Evolutionary conservation across 2,888 invertebrate species (phyloP).

Genomic region (Antheraea assamensis): DNA sequence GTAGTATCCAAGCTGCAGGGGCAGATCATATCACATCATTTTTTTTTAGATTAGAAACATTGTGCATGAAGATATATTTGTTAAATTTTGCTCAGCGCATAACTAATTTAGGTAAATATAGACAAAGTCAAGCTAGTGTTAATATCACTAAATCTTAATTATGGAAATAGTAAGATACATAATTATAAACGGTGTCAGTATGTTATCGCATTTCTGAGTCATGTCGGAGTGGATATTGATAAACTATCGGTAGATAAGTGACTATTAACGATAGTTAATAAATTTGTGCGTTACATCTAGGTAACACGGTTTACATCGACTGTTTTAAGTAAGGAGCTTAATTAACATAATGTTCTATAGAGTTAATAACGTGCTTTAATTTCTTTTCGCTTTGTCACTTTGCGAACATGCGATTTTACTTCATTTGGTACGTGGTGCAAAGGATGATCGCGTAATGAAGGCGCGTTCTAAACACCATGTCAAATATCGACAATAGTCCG

Average conservation of each 20-base stretch:
- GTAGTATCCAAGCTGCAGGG: neutral
- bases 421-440: neutral
- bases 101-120: neutral
- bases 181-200: conserved; percentile 7
- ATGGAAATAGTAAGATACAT: neutral
- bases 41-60: neutral
- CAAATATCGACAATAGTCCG: no score
- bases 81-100: neutral
- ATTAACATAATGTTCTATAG: neutral
- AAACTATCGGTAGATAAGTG: conserved; percentile 18
- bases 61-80: neutral
- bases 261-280: conserved; percentile 19
- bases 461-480: no score
- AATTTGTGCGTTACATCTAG: conserved; percentile 15
- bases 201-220: conserved; percentile 5
- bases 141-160: neutral
- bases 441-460: no score
- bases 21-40: no score
- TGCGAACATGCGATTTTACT: neutral
- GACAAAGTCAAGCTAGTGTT: neutral
- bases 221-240: conserved; percentile 14
- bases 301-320: conserved; percentile 17
- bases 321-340: neutral
- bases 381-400: neutral
- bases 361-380: neutral